Conservation (phyloP, 1,140 invertebrate species). For the Achroia grisella region DNA sequence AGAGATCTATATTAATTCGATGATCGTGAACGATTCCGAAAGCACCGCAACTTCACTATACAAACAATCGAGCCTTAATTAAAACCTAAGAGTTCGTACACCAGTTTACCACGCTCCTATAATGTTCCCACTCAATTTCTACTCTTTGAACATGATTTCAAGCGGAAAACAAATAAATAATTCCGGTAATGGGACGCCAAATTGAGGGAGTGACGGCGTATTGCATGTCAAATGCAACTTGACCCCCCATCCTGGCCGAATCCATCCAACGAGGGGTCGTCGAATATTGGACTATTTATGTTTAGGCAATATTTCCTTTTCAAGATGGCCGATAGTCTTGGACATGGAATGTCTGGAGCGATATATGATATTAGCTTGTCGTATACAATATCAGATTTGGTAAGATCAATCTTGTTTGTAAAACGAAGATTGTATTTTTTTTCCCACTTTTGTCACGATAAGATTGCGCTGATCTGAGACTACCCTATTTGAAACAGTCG, state of each 20-base stretch:
- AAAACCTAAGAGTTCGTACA: too few relatives aligned
- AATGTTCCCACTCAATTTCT: constrained; percentile 2
- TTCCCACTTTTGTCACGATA: too few relatives aligned
- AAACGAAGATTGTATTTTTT: too few relatives aligned
- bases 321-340: background rate
- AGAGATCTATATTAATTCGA: too few relatives aligned
- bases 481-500: too few relatives aligned
- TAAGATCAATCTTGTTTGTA: too few relatives aligned
- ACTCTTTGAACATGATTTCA: constrained; percentile 23
- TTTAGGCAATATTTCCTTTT: background rate
- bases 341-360: background rate
- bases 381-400: too few relatives aligned
- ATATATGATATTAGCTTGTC: too few relatives aligned
- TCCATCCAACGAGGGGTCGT: background rate
- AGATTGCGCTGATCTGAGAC: too few relatives aligned
- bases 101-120: background rate
- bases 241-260: background rate
- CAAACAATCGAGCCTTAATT: background rate
- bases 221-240: background rate
- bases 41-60: too few relatives aligned
- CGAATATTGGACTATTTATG: background rate
- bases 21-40: too few relatives aligned
- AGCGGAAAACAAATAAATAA: constrained; percentile 53
- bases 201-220: constrained; percentile 32
- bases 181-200: constrained; percentile 41